Evolutionary conservation across 2,888 invertebrate genomes (phyloP).

Genomic region (Amblyteles armatorius): DNA sequence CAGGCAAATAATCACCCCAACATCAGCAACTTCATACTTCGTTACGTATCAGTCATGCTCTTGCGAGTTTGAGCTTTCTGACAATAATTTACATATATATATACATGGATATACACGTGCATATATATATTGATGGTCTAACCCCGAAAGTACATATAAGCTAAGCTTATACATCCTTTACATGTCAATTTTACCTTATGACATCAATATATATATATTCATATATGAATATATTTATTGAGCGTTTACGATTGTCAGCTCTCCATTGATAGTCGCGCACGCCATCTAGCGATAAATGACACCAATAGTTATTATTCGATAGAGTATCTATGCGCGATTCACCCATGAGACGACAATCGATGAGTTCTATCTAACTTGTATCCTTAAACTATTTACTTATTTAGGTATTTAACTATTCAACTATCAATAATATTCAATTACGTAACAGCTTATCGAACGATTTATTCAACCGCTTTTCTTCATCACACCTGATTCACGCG

Average conservation of each 20-base stretch:
- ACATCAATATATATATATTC: slow-evolving; percentile 22
- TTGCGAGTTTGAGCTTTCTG: slow-evolving; percentile 64
- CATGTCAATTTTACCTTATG: not conserved
- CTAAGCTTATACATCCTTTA: slow-evolving; percentile 16
- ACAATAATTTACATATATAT: slow-evolving; percentile 55
- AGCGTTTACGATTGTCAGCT: slow-evolving; percentile 76
- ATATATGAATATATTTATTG: slow-evolving; percentile 71
- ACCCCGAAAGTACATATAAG: not conserved
- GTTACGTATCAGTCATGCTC: slow-evolving; percentile 24
- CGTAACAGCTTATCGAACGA: slow-evolving; percentile 72
- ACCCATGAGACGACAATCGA: slow-evolving; percentile 59
- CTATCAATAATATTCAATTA: slow-evolving; percentile 71
- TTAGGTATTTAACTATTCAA: slow-evolving; percentile 51
- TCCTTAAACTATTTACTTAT: slow-evolving; percentile 36
- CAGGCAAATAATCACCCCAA: slow-evolving; percentile 42
- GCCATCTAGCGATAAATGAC: slow-evolving; percentile 26
- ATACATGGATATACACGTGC: slow-evolving; percentile 37
- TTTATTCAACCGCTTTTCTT: slow-evolving; percentile 53
- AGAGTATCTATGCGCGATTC: slow-evolving; percentile 49
- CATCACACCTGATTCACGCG: slow-evolving; percentile 1
- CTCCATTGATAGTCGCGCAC: slow-evolving; percentile 51
- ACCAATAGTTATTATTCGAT: not conserved
- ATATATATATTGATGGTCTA: slow-evolving; percentile 19
- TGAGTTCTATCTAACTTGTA: slow-evolving; percentile 60
- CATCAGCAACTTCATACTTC: slow-evolving; percentile 46